Percentiles rank a stretch among this genome's conserved stretches.
Conservation (phyloP, 2,113 vertebrate genomes). For the Manacus vitellinus region DNA sequence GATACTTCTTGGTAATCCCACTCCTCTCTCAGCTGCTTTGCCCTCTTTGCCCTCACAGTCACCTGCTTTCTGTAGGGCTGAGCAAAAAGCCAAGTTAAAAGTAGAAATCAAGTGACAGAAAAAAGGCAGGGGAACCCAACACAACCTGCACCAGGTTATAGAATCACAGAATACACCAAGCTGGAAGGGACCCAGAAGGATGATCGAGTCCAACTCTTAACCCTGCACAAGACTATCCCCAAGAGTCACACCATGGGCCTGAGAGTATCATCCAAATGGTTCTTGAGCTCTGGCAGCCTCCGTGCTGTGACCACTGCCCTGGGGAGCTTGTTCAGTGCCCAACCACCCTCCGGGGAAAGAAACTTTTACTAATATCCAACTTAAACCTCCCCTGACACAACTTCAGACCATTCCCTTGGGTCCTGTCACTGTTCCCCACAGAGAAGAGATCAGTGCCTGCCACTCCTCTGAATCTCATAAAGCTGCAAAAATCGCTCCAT, state of each 20-base stretch:
- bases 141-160: background rate
- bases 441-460: background rate
- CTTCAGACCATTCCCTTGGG: background rate
- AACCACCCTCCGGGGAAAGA: background rate
- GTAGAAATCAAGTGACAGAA: background rate
- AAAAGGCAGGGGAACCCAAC: background rate
- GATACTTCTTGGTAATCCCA: background rate
- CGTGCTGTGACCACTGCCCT: background rate
- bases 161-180: background rate
- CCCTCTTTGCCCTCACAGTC: background rate
- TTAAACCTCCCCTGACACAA: background rate
- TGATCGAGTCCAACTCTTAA: background rate
- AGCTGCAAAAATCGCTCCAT: background rate
- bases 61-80: background rate
- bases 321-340: background rate
- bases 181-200: background rate
- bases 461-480: background rate
- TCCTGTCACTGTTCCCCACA: background rate
- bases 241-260: background rate
- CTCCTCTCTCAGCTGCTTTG: background rate
- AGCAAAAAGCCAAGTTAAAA: slow-evolving; percentile 6
- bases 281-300: background rate
- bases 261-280: background rate
- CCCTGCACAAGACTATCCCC: background rate
- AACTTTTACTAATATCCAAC: background rate